Conservation (phyloP, 2,113 vertebrate genomes). For the Apus apus region DNA sequence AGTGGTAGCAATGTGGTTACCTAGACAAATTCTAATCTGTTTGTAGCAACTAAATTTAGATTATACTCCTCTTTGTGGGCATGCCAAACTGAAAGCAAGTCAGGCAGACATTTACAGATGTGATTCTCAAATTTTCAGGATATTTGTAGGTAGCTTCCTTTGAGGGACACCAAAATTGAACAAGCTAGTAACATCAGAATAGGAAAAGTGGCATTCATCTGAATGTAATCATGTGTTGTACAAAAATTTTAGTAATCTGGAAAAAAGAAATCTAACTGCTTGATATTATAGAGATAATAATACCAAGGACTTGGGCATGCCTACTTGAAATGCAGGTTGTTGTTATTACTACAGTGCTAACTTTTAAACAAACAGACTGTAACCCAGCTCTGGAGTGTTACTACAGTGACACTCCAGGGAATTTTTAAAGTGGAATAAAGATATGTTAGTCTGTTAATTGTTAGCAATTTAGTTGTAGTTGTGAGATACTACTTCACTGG, state of each 20-base stretch:
- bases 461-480: background rate
- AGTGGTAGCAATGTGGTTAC: background rate
- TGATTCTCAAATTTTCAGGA: background rate
- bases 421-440: conserved; percentile 18
- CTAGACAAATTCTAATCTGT: background rate
- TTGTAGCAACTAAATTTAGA: background rate
- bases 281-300: background rate
- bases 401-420: background rate
- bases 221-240: background rate
- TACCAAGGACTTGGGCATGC: background rate
- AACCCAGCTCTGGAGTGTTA: background rate
- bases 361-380: background rate
- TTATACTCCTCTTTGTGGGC: background rate
- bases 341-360: background rate
- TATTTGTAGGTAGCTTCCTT: background rate
- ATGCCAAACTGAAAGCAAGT: background rate
- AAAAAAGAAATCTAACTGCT: background rate
- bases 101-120: background rate
- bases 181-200: background rate
- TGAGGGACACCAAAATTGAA: background rate
- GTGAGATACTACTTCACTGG: background rate
- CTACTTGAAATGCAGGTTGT: background rate
- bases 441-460: background rate
- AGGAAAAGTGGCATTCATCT: background rate
- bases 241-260: background rate